These are phyloP conservation scores for Lordiphosa fenestrarum DNA, from an alignment of 2,888 invertebrate species.

Conservation along the genomic window DNA sequence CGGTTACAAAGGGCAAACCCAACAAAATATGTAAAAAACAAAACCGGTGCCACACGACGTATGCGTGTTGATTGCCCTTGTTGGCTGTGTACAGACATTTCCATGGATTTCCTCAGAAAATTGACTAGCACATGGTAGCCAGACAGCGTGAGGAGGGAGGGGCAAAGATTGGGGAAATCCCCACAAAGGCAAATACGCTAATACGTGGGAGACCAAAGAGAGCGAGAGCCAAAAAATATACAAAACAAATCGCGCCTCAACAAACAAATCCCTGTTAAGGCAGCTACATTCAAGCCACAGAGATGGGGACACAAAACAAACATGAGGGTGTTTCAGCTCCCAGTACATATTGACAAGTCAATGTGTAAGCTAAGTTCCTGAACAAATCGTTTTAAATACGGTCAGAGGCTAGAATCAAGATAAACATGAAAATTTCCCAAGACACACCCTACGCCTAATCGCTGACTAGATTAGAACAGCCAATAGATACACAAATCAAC, in stretches of 20 bases:
- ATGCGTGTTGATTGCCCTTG: conserved; percentile 62
- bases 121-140: conserved; percentile 31
- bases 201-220: conserved; percentile 19
- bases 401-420: conserved; percentile 21
- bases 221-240: conserved; percentile 7
- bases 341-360: conserved; percentile 28
- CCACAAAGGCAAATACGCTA: conserved; percentile 36
- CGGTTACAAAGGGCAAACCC: conserved; percentile 28
- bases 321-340: conserved; percentile 26
- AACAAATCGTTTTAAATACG: not conserved
- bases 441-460: conserved; percentile 23
- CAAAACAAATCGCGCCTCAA: conserved; percentile 43
- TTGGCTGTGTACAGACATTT: conserved; percentile 15
- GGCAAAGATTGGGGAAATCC: conserved; percentile 23
- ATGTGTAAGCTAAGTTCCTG: conserved; percentile 13
- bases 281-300: conserved; percentile 25
- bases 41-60: conserved; percentile 40
- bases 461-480: conserved; percentile 21
- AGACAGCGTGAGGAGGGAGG: conserved; percentile 3
- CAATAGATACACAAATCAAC: conserved; percentile 45
- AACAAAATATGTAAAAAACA: conserved; percentile 1
- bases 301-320: conserved; percentile 13
- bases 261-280: conserved; percentile 50
- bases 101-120: conserved; percentile 43
- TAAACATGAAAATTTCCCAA: conserved; percentile 32